Evolutionary conservation across 2,888 invertebrate species (phyloP), one percentile per base, ranked within the genome.

Genomic region (Keiferia lycopersicella): DNA sequence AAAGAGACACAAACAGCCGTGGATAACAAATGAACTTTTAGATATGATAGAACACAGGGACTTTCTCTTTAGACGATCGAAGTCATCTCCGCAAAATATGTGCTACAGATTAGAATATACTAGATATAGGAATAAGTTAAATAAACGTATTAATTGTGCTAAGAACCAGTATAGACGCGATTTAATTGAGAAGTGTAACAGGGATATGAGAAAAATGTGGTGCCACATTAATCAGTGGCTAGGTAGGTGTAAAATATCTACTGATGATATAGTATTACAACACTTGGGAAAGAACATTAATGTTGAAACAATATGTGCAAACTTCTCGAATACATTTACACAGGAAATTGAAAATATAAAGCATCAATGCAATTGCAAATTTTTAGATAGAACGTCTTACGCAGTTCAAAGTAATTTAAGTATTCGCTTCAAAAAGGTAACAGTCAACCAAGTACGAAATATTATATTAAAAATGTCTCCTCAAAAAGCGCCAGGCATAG

Each of bases 311-410:
- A 61, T 68, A 39, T 68, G 66, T 66, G 63, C 12, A 2, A 64
- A 57, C 10, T 67, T 67, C 61, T 48, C 61, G 7, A 30, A 65
- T 26, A 64, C 61, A n/a, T 68, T 68, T 65, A 67, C 66, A 12
- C 26, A 65, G 22, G 64, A 68, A 64, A 66, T 68, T 50, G 8
- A 53, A 38, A 51, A 58, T n/a, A 67, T 67, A 14, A 64, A 65
- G 56, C 65, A 65, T 56, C 59, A 14, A 0, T 63, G 60, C 20
- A 39, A 61, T 39, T 20, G 14, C 12, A 18, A 20, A 14, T 65
- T 65, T 62, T 58, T 65, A 30, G 62, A 62, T 39, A 57, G 65
- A 53, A 41, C 30, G 30, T 18, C 12, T 3, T 65, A 65, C 18
- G 45, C 58, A 51, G 51, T 10, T n/a, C 18, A 18, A 41, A 30